A percentile compares a stretch with the other conserved stretches of the same genome.
phyloP scores from a whole-genome alignment of 1,140 invertebrate species.

The Epicauta chinensis region DNA sequence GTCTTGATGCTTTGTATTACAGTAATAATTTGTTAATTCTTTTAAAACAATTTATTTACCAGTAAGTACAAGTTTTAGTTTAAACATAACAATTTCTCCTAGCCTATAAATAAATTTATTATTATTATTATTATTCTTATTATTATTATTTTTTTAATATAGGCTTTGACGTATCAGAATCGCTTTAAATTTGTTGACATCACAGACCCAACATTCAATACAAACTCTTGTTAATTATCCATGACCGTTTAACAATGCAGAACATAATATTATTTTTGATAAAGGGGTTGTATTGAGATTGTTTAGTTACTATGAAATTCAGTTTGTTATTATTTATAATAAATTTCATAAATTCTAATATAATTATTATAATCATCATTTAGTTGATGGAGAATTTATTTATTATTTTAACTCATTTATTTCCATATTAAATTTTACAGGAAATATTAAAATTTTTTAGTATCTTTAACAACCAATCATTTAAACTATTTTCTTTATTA shows the following conservation, averaged over 20 bases:
- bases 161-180: constrained; percentile 24
- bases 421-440: too few species aligned
- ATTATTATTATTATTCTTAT: constrained; percentile 4
- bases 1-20: too few species aligned
- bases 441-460: too few species aligned
- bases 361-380: too few species aligned
- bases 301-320: constrained; percentile 16
- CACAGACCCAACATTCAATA: constrained; percentile 29
- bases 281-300: not conserved
- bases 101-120: constrained; percentile 25
- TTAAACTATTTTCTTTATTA: not conserved
- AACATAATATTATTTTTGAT: constrained; percentile 2
- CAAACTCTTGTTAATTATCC: constrained; percentile 8
- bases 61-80: constrained; percentile 27
- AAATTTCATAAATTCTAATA: not conserved
- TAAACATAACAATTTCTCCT: constrained; percentile 32
- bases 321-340: not conserved
- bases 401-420: too few species aligned
- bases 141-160: constrained; percentile 3
- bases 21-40: too few species aligned
- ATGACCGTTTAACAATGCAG: constrained; percentile 9
- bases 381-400: too few species aligned
- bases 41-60: constrained; percentile 34
- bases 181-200: constrained; percentile 24
- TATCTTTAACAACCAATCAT: not conserved